Evolutionary conservation across 1,140 invertebrate genomes (phyloP).

Genomic region (Drosophila seguyi): DNA sequence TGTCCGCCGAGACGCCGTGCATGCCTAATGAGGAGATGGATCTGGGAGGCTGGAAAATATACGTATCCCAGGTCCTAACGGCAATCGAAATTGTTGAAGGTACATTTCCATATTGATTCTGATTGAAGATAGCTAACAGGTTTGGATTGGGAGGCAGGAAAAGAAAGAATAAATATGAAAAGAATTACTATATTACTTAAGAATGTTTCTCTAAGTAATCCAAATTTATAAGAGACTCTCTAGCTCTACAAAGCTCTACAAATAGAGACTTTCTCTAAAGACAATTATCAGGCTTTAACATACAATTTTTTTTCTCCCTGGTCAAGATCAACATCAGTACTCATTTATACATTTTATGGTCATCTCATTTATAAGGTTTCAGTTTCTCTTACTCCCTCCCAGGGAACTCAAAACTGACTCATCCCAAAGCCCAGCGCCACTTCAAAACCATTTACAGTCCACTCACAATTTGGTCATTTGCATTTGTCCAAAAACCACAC

Average conservation of each 20-base stretch:
- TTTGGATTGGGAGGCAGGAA: not conserved
- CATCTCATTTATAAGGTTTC: not conserved
- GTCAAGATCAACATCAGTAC: not conserved
- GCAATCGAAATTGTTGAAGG: constrained; percentile 17
- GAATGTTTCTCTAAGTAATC: no score
- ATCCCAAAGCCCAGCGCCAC: constrained; percentile 10
- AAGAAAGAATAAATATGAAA: not conserved
- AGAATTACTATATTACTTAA: not conserved
- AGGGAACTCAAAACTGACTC: constrained; percentile 23
- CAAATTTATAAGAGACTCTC: no score
- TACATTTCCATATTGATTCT: constrained; percentile 16
- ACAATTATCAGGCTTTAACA: not conserved
- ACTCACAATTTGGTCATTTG: constrained; percentile 62
- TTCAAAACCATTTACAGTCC: constrained; percentile 44
- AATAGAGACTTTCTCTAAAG: not conserved
- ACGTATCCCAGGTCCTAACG: constrained; percentile 56
- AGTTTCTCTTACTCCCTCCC: not conserved
- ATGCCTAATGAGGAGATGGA: constrained; percentile 50
- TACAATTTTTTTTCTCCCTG: not conserved
- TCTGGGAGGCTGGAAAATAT: constrained; percentile 37
- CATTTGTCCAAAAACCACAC: constrained; percentile 53
- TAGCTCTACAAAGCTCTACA: no score
- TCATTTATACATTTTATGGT: not conserved
- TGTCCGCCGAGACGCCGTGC: constrained; percentile 52
- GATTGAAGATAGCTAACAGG: constrained; percentile 8